Conservation (phyloP, 2,888 invertebrate genomes). For the Alcis repandata region DNA sequence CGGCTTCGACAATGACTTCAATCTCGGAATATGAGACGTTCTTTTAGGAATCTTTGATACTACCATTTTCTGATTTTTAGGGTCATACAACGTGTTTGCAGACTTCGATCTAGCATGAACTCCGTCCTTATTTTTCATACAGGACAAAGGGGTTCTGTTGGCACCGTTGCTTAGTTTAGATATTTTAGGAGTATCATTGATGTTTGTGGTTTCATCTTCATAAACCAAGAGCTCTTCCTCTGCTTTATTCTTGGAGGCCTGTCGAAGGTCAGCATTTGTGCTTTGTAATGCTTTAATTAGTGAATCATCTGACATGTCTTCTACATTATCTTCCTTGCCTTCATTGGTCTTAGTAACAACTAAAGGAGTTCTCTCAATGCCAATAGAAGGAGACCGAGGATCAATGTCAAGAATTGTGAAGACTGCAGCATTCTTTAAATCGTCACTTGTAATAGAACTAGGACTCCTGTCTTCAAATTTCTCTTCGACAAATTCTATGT, state of each 20-base stretch:
- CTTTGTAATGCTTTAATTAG: constrained; percentile 77
- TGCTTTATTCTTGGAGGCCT: constrained; percentile 67
- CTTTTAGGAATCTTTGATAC: constrained; percentile 65
- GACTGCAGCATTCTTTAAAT: constrained; percentile 53
- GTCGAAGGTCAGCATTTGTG: constrained; percentile 70
- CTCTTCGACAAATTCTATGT: constrained; percentile 72
- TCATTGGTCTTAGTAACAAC: constrained; percentile 68
- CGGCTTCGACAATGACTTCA: constrained; percentile 73
- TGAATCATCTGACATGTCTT: constrained; percentile 82
- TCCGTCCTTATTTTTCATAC: constrained; percentile 82
- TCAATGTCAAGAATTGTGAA: constrained; percentile 73
- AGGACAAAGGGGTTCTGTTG: constrained; percentile 80
- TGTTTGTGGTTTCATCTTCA: constrained; percentile 79
- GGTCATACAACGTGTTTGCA: constrained; percentile 72
- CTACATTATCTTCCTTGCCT: constrained; percentile 69
- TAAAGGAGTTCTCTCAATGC: constrained; percentile 83
- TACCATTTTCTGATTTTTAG: constrained; percentile 60
- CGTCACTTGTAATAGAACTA: constrained; percentile 8
- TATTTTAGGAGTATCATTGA: constrained; percentile 73
- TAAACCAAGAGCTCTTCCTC: constrained; percentile 86
- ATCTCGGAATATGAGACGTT: constrained; percentile 78
- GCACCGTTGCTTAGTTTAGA: constrained; percentile 69
- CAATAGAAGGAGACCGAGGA: constrained; percentile 80
- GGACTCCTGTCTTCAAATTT: constrained; percentile 57
- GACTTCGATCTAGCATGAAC: constrained; percentile 78